Conservation (phyloP, 2,113 vertebrate genomes). For the Microtus pennsylvanicus region DNA sequence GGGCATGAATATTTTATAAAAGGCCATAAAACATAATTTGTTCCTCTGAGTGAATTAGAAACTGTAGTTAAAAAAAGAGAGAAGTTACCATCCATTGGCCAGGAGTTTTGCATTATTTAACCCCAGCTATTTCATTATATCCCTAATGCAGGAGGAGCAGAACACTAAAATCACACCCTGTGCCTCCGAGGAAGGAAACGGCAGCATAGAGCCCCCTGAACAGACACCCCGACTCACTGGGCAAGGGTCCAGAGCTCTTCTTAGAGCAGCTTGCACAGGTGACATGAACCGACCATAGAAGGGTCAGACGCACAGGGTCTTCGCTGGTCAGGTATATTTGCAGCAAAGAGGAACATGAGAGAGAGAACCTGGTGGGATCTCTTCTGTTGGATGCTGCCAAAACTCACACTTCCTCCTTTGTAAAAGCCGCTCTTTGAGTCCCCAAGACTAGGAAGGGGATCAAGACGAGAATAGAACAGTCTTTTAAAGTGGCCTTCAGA, state of each 20-base stretch:
- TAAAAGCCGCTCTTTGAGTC: not conserved
- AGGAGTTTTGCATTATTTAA: slow-evolving; percentile 76
- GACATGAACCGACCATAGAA: fast-evolving
- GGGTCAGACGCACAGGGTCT: not conserved
- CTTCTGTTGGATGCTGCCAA: not conserved
- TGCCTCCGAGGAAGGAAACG: not conserved
- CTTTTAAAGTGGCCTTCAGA: not conserved
- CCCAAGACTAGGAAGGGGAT: not conserved
- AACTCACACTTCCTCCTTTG: not conserved
- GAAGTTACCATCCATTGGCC: slow-evolving; percentile 60
- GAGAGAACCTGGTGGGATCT: not conserved
- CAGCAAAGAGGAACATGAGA: not conserved
- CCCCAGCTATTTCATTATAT: slow-evolving; percentile 59
- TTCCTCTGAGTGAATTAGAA: slow-evolving; percentile 78
- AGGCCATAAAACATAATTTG: slow-evolving; percentile 78
- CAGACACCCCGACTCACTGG: not conserved
- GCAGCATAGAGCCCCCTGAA: not conserved
- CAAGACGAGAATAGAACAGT: not conserved
- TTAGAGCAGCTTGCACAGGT: too few relatives aligned
- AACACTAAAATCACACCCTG: slow-evolving; percentile 57
- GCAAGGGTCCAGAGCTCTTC: not conserved
- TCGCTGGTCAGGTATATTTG: too few relatives aligned
- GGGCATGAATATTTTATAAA: slow-evolving; percentile 80
- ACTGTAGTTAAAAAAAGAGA: slow-evolving; percentile 83
- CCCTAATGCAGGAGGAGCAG: not conserved